Conservation (phyloP, 2,888 invertebrate genomes). For the Phoenoteleia sp. region DNA sequence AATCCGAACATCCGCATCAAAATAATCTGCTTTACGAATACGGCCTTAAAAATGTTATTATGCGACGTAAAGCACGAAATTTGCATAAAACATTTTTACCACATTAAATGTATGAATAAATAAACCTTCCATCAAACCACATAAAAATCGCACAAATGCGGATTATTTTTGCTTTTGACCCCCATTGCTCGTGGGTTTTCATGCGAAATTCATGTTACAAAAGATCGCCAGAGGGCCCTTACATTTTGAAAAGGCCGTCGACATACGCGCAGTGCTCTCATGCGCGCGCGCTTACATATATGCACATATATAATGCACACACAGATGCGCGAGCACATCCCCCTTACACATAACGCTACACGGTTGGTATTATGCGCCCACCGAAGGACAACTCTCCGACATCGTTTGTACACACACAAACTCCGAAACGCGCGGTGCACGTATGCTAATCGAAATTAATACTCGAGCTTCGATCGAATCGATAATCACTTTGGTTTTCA, state of each 20-base stretch:
- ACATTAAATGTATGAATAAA: not conserved
- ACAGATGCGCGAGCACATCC: not conserved
- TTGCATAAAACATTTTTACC: not conserved
- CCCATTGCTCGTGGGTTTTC: slow-evolving; percentile 8
- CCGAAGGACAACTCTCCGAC: not conserved
- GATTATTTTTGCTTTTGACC: slow-evolving; percentile 45
- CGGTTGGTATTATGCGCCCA: not conserved
- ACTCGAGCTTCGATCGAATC: slow-evolving; percentile 8
- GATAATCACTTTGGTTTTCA: not conserved
- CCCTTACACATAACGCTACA: not conserved
- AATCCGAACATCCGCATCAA: not conserved
- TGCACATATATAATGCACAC: too few species aligned
- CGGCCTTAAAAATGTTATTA: not conserved
- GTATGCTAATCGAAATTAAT: slow-evolving; percentile 43
- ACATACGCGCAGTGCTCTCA: slow-evolving; percentile 27
- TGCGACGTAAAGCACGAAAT: not conserved
- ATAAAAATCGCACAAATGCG: not conserved
- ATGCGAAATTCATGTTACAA: slow-evolving; percentile 52
- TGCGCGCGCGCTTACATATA: not conserved
- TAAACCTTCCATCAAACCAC: not conserved
- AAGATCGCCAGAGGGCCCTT: slow-evolving; percentile 60
- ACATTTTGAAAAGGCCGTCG: slow-evolving; percentile 59
- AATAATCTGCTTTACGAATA: not conserved
- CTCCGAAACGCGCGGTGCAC: slow-evolving; percentile 2
- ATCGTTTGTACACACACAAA: not conserved